Evolutionary conservation across 2,113 vertebrate species (phyloP), one percentile per base, ranked within the genome.

Genomic region (Limanda limanda): DNA sequence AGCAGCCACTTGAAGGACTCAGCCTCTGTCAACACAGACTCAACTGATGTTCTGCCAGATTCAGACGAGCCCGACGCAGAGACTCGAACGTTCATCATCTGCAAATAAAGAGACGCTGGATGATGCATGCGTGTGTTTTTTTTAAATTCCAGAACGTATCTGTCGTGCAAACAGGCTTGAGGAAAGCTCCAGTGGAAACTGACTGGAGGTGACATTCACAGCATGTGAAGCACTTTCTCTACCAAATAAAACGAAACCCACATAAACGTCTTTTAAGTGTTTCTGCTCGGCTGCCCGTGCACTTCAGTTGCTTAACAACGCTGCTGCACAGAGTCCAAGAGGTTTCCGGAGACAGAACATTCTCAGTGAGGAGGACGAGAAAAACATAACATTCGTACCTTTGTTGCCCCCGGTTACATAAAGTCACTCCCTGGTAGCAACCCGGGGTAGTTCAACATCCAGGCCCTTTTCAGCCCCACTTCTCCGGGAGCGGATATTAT

Each of bases 401-500:
- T 84, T 70, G 56, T 68, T 71, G 42, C 73, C 25, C 25, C 14
- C 60, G 76, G 87, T 83, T 83, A 79, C 72, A 65, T 69, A 45
- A 84, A 79, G 54, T 68, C 65, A 58, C 76, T 52, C 47, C 74
- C 66, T n/a, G n/a, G n/a, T n/a, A n/a, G 15, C 66, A 13, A 68
- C 59, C 60, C 31, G 20, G 59, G n/a, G n/a, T 71, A 75, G 72
- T 74, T 84, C 55, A 60, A 81, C 62, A 78, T 84, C 86, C 56
- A 64, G 51, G 24, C 52, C 52, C 48, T 70, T 56, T 71, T 20
- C 5, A 88, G 57, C 84, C 77, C 75, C 74, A 67, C 51, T 1
- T 56, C 85, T 86, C 82, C 81, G 80, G 77, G 71, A 86, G 81
- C 68, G 82, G 86, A 88, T 91, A 84, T 85, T 64, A 82, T 82